These are phyloP conservation scores for Tokudaia tokunoshimensis DNA, from an alignment of 2,797 vertebrate genomes.

Conservation along the genomic window DNA sequence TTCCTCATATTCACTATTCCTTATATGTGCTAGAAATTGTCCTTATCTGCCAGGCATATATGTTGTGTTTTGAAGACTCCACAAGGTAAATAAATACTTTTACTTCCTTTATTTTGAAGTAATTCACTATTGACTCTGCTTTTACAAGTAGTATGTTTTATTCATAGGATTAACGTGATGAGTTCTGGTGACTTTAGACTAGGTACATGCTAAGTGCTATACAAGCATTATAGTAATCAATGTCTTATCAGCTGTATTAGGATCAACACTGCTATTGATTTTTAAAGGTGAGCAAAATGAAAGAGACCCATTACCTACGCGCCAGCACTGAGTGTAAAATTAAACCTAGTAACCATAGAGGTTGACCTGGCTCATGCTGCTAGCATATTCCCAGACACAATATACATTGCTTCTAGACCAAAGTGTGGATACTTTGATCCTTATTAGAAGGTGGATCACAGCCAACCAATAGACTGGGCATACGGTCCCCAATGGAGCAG, in stretches of 20 bases:
- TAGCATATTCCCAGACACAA: background rate
- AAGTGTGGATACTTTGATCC: too few species aligned
- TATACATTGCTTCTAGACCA: background rate
- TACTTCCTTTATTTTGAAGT: background rate
- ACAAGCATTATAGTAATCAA: background rate
- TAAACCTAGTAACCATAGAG: background rate
- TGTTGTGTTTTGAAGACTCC: background rate
- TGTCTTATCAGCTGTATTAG: background rate
- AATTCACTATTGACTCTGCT: background rate
- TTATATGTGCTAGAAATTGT: background rate
- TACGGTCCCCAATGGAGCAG: too few species aligned
- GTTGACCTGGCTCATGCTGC: background rate
- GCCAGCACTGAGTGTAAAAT: background rate
- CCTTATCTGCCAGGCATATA: background rate
- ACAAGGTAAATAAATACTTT: background rate
- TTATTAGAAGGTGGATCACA: too few species aligned
- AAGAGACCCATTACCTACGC: background rate
- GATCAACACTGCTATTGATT: background rate
- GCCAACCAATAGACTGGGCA: too few species aligned
- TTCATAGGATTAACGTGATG: background rate
- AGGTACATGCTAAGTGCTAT: background rate
- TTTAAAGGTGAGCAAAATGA: constrained; percentile 12
- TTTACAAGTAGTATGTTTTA: background rate
- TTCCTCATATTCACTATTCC: rapidly evolving
- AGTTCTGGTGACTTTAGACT: background rate